Evolutionary conservation across 1,140 invertebrate genomes (phyloP), one percentile per base, ranked within the genome.

Genomic region (Psilanteris sp.): DNA sequence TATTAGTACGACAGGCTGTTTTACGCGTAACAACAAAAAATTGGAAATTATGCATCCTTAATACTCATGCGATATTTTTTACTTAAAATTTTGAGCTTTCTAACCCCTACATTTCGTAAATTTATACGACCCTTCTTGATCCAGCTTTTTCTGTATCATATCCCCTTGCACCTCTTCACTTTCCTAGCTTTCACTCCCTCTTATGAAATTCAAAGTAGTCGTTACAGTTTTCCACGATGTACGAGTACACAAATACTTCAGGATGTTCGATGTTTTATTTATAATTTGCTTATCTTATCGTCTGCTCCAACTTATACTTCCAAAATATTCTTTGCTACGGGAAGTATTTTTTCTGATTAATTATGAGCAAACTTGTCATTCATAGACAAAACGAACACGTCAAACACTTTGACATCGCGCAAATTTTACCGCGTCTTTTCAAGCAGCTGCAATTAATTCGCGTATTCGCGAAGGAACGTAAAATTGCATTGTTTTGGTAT

Each of bases 131-230:
- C 79, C 80, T 77, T 80, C 79, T 77, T 61, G 64, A 44, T 71
- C 55, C 48, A 22, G 61, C 55, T 74, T 61, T 71, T 70, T 66
- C 48, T 76, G 74, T 64, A 62, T 72, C 55, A 34, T 64, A 29
- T 43, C 43, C 54, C 46, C 37, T 34, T 67, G 55, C 59, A 44
- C 59, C 54, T 44, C 64, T 44, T 39, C 50, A 48, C 61, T 72
- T 62, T 52, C 57, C 64, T 26, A 62, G 57, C 57, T 77, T 75
- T 79, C 74, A 66, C 57, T 76, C 64, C 67, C 52, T 66, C 68
- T 79, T 76, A 80, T 80, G 76, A 84, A 85, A 84, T 85, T 85
- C 83, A 85, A 85, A 85, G 81, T 81, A 83, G 83, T 83, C 80
- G 82, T 86, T 85, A 85, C 81, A 73, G 78, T 81, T 70, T 77